Base-by-base conservation (phyloP, 2,113 vertebrate species). In the Cinclus mexicanus region DNA sequence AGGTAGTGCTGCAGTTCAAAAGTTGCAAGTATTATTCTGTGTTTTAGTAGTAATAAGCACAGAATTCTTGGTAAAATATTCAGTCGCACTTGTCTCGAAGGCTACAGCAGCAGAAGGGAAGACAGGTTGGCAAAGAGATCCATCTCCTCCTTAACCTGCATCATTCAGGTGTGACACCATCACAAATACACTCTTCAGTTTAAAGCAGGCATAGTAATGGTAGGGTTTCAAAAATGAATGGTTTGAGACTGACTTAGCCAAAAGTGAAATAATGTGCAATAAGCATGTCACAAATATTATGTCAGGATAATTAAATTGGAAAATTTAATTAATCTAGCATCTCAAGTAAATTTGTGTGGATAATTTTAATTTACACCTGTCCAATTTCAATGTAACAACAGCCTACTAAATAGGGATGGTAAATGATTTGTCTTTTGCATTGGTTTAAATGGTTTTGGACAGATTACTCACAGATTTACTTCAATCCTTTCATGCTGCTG, bases 281-380 rank as follows among this genome's bases (percentile, higher is more conserved):
- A 84, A 57, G 42, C 41, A 50, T 91, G 75, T 70, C 76, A 82
- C 47, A 77, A 84, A 85, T 91, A 93, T 57, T 93, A 71, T 65
- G 67, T 85, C 75, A 93, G 77, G 33, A 31, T 70, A 93, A 95
- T 60, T 83, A 57, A 87, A 89, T 44, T 79, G 64, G 47, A 75
- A 92, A 78, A 87, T 71, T 26, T 64, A 93, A 95, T 96, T 95
- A 93, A 77, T 78, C 9, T 74, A 74, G 60, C 52, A 80, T 93
- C 67, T 44, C 37, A 76, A 84, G 57, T 74, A 93, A 89, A 80
- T 85, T 52, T 85, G 39, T 53, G 42, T 23, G 14, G 28, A 56
- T 93, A 76, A 84, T 74, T 84, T 90, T 72, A 61, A 93, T 92
- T 86, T 92, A 52, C 26, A 83, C 23, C 71, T 63, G 26, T 67